Conservation (phyloP, 1,140 invertebrate genomes). For the Dryas iulia region DNA sequence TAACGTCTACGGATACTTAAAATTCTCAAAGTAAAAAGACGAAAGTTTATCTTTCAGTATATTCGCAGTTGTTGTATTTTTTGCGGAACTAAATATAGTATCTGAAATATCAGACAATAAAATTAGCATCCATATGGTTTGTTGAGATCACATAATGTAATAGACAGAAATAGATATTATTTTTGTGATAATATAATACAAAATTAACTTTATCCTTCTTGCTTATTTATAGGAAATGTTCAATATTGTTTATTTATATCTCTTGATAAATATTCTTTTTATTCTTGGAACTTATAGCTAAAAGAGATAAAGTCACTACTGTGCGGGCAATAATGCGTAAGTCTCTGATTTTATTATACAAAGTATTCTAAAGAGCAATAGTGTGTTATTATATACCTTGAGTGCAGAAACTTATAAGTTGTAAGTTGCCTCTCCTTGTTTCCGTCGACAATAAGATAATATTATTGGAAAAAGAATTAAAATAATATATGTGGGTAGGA, state of each 20-base stretch:
- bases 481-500: not conserved
- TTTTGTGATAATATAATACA: no score
- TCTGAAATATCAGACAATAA: not conserved
- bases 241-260: not conserved
- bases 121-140: not conserved
- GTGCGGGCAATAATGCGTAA: not conserved
- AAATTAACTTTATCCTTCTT: no score
- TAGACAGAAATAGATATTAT: no score
- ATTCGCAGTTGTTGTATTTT: not conserved
- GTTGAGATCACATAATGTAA: not conserved
- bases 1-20: constrained; percentile 5
- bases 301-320: not conserved
- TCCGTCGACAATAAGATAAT: not conserved
- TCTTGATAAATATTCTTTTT: not conserved
- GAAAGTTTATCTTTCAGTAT: not conserved
- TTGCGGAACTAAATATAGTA: not conserved
- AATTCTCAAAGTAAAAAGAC: not conserved
- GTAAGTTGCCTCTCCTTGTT: not conserved
- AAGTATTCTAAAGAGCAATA: not conserved
- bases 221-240: not conserved
- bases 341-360: not conserved
- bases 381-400: not conserved
- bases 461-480: not conserved
- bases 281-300: not conserved
- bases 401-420: not conserved